These are phyloP conservation scores for Armadillidium nasatum DNA, from an alignment of 1,140 invertebrate species.

Conservation along the genomic window DNA sequence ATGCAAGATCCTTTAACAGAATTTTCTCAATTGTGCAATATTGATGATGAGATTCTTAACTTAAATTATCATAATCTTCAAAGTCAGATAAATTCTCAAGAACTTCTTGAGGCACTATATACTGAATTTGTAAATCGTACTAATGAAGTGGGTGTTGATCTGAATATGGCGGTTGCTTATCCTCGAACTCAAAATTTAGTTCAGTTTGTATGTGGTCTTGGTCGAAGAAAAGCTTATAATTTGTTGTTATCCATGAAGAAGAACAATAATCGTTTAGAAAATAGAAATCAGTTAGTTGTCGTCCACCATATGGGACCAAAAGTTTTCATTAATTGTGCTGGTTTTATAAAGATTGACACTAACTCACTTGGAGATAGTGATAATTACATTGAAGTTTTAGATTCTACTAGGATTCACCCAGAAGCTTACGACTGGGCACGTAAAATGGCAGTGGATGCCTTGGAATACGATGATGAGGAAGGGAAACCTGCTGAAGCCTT, in stretches of 20 bases:
- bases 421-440: conserved; percentile 99
- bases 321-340: conserved; percentile 98
- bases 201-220: conserved; percentile 96
- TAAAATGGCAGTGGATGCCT: conserved; percentile 99
- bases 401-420: conserved; percentile 95
- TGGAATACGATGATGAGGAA: conserved; percentile 94
- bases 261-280: conserved; percentile 87
- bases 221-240: conserved; percentile 87
- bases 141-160: conserved; percentile 98
- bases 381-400: conserved; percentile 78
- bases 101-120: conserved; percentile 58
- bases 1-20: conserved; percentile 95
- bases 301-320: conserved; percentile 95
- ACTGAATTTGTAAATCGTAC: conserved; percentile 88
- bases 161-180: conserved; percentile 86
- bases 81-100: conserved; percentile 38
- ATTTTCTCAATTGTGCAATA: conserved; percentile 89
- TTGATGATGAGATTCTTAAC: conserved; percentile 92
- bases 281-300: conserved; percentile 90
- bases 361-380: conserved; percentile 80
- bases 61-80: conserved; percentile 84
- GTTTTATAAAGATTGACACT: conserved; percentile 98
- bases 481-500: conserved; percentile 87
- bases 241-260: conserved; percentile 87
- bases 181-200: conserved; percentile 82